Evolutionary conservation across 2,888 invertebrate species (phyloP).

Genomic region (Phyllotreta cruciferae): DNA sequence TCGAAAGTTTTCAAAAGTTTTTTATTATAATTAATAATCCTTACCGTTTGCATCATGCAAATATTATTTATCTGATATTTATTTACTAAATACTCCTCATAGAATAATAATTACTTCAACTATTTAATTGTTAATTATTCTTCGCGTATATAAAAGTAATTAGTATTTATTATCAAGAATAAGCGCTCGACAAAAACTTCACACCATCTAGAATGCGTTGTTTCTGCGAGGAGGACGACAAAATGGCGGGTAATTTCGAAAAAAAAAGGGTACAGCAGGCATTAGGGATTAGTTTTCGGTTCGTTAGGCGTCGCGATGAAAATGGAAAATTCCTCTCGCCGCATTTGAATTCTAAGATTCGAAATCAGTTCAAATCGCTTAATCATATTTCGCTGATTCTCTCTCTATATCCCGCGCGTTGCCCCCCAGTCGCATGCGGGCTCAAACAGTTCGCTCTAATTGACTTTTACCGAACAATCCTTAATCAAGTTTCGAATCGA

Average conservation of each 20-base stretch:
- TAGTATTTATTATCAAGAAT: too few relatives aligned
- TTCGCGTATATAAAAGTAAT: too few relatives aligned
- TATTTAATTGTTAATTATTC: too few relatives aligned
- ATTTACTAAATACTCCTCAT: too few relatives aligned
- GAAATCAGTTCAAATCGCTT: constrained; percentile 50
- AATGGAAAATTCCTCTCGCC: constrained; percentile 43
- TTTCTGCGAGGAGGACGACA: constrained; percentile 53
- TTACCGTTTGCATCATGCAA: too few relatives aligned
- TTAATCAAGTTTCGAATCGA: constrained; percentile 25
- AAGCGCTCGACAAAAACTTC: too few relatives aligned
- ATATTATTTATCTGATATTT: too few relatives aligned
- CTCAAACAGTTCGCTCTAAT: constrained; percentile 32
- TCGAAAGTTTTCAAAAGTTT: too few relatives aligned
- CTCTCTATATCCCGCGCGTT: neutral
- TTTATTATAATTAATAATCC: too few relatives aligned
- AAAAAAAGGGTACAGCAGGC: constrained; percentile 29
- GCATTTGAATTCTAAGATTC: constrained; percentile 49
- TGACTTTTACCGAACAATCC: constrained; percentile 38
- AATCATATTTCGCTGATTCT: constrained; percentile 48
- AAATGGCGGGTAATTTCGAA: constrained; percentile 56
- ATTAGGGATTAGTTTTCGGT: constrained; percentile 52
- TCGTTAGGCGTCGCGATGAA: constrained; percentile 54
- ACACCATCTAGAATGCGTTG: constrained; percentile 36
- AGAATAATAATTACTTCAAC: too few relatives aligned
- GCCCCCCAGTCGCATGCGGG: neutral